A percentile compares a stretch with the other conserved stretches of the same genome.
These are phyloP conservation scores for Drosophila nasuta DNA, from an alignment of 1,140 invertebrate species.

Conservation along the genomic window DNA sequence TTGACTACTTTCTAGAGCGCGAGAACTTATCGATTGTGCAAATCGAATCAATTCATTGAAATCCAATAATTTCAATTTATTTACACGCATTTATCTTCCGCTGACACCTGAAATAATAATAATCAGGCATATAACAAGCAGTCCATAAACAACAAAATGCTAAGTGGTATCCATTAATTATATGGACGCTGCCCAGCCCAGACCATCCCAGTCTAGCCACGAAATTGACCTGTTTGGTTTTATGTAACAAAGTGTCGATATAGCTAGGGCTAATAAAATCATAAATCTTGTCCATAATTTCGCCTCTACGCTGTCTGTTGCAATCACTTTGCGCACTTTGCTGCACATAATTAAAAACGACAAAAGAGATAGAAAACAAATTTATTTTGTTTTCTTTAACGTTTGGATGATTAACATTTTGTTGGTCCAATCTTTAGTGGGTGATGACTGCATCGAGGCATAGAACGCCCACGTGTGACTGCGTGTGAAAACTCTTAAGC, in stretches of 20 bases:
- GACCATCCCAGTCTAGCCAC: slow-evolving; percentile 7
- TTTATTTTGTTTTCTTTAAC: slow-evolving; percentile 42
- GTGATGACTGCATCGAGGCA: slow-evolving; percentile 38
- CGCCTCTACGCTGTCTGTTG: slow-evolving; percentile 42
- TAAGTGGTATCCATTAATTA: slow-evolving; percentile 69
- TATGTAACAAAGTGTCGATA: slow-evolving; percentile 75
- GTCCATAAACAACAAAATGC: slow-evolving; percentile 69
- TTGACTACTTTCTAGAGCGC: slow-evolving; percentile 7
- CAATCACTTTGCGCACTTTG: slow-evolving; percentile 69
- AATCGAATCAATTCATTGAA: not conserved
- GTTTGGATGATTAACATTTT: slow-evolving; percentile 67
- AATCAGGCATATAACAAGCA: slow-evolving; percentile 52
- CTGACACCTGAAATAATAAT: slow-evolving; percentile 58
- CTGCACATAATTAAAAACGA: slow-evolving; percentile 58
- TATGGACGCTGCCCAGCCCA: slow-evolving; percentile 31
- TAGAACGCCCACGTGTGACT: slow-evolving; percentile 66
- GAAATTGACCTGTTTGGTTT: slow-evolving; percentile 53
- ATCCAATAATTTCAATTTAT: slow-evolving; percentile 1
- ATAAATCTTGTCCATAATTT: slow-evolving; percentile 78
- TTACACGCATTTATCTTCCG: slow-evolving; percentile 11
- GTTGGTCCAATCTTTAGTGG: slow-evolving; percentile 61
- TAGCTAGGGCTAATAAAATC: slow-evolving; percentile 62
- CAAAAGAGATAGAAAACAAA: slow-evolving; percentile 23
- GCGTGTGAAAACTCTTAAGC: slow-evolving; percentile 69
- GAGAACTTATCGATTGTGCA: not conserved